Base-by-base conservation (phyloP, 2,888 invertebrate species). In the Petrolisthes cinctipes region DNA sequence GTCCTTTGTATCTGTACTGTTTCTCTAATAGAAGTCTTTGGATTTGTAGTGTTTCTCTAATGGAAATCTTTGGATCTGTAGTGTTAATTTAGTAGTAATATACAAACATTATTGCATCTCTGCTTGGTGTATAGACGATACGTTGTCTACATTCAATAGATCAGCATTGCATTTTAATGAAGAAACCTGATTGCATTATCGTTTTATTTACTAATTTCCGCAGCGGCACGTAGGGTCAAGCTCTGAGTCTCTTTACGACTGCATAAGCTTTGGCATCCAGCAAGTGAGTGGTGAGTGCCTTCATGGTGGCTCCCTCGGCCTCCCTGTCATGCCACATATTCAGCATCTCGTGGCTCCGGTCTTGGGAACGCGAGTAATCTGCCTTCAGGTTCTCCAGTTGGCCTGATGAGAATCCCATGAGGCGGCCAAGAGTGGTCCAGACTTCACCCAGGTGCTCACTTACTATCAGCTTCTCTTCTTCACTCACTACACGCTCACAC, bases 321-420 rank as follows among this genome's bases (percentile, higher is more conserved):
- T 88, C 83, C 20, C 86, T 83, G 82, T 90, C 88, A n/a, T 86
- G 83, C 90, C 90, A 90, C 20, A 20, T 51, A n/a, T 54, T 78
- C 20, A 90, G 68, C 56, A 90, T 76, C 56, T 88, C 88, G 82
- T 86, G 83, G 54, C 53, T 79, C 51, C 85, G 85, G 81, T 90
- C 88, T n/a, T 71, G 85, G 23, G 66, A 20, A 17, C 90, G 85
- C 4, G 83, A 53, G 61, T 75, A 57, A 20, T 90, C 90, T 23
- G 82, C 82, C 20, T 81, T 57, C 4, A 90, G 83, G 88, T 88
- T 88, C 71, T 90, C 86, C 14, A 90, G 57, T 71, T 90, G 88
- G 5, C 90, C 90, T 5, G 80, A 57, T 9, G 88, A 85, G 81
- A 88, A 90, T 1, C 86, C 86, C 90, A 90, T 90, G 4, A 54